A percentile compares a stretch with the other conserved stretches of the same genome.
phyloP scores from a whole-genome alignment of 2,888 invertebrate species.

The Bimastos eiseni region DNA sequence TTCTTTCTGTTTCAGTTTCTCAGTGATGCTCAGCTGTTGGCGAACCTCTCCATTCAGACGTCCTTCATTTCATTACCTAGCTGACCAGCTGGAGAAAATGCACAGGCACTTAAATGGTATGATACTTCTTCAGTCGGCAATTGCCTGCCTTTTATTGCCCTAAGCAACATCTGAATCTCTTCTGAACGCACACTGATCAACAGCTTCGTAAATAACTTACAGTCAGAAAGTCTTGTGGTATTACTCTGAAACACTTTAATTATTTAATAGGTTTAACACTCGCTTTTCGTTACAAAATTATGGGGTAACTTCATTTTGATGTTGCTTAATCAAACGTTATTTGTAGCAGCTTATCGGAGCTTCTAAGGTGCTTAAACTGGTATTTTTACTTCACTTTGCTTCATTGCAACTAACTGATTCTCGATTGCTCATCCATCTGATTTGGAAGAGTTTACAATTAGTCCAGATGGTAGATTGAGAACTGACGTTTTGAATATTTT shows the following conservation, averaged over 20 bases:
- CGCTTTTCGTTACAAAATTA: neutral
- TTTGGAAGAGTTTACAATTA: neutral
- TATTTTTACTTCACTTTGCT: neutral
- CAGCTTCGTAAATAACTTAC: neutral
- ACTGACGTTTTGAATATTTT: neutral
- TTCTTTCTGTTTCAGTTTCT: neutral
- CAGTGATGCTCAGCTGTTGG: slow-evolving; percentile 18
- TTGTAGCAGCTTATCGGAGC: neutral
- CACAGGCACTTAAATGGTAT: neutral
- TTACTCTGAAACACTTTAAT: neutral
- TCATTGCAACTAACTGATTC: neutral
- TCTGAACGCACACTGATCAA: neutral
- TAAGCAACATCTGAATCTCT: neutral
- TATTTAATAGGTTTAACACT: neutral
- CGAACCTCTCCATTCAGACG: slow-evolving; percentile 3
- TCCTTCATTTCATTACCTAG: neutral
- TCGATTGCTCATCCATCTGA: neutral
- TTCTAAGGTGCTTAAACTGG: neutral
- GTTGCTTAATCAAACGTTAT: neutral
- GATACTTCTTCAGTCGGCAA: neutral
- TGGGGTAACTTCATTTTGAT: neutral
- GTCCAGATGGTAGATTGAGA: neutral
- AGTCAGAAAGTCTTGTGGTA: neutral
- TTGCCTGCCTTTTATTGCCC: neutral
- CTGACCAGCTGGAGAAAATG: neutral